Base-by-base conservation (phyloP, 2,888 invertebrate species). In the Dynastes grantii region DNA sequence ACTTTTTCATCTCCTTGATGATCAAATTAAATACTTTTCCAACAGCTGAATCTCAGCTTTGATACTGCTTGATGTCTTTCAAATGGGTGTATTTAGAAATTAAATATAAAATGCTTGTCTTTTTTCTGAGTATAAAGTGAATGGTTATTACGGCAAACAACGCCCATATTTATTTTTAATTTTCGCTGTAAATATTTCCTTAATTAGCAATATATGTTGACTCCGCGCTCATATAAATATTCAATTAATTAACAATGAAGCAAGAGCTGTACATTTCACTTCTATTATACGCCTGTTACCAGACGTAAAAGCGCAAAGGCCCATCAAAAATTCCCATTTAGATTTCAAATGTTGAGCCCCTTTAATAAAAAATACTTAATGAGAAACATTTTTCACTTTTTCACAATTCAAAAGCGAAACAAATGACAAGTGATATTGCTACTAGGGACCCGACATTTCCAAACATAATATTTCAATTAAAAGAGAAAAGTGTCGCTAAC, bases 391-490 rank as follows among this genome's bases (percentile, higher is more conserved):
- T 71, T 71, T 37, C 58, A 55, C 16, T 71, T 37, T 53, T 71
- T 71, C 13, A 58, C 58, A 71, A 71, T 71, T 29, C 4, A 71
- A 71, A 58, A 71, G 55, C 53, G 71, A 71, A 71, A 71, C 55
- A 71, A 55, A 53, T 37, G 55, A 32, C 37, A 37, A 71, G 32
- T 55, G 71, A 37, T 58, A 71, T 71, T 40, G 55, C 55, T 11
- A 45, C 37, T n/a, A 9, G 65, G 32, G 16, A n/a, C 58, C 16
- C 37, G 58, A 37, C 58, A 55, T 71, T 58, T 37, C 37, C 71
- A 58, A 71, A 71, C 71, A 71, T 58, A 71, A 53, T 71, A 53
- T 71, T 71, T 55, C 55, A 58, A 71, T 58, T 71, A 71, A 71
- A 22, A 55, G 22, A 40, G 53, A 13, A 51, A 68, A 68, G 51